These are phyloP conservation scores for Aspidoscelis tigris DNA, from an alignment of 2,113 vertebrate genomes.

Conservation along the genomic window DNA sequence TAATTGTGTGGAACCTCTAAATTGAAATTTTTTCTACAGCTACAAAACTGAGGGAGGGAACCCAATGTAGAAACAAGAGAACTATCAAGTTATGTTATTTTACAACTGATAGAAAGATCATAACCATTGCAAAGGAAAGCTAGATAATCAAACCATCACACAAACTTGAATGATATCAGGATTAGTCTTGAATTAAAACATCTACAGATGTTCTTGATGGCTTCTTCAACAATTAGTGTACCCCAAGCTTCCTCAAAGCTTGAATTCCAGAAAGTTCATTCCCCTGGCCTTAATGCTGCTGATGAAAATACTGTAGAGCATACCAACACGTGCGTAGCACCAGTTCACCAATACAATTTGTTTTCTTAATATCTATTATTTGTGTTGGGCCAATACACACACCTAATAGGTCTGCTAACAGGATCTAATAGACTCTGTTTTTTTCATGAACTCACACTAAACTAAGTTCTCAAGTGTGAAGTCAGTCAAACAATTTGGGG, in stretches of 20 bases:
- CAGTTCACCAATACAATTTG: background rate
- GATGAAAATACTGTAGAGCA: background rate
- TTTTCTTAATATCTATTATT: background rate
- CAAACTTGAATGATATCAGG: background rate
- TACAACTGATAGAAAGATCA: background rate
- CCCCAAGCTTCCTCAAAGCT: background rate
- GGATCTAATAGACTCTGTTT: background rate
- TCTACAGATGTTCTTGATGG: background rate
- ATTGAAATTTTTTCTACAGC: too few species aligned
- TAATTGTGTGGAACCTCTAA: too few species aligned
- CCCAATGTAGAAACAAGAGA: background rate
- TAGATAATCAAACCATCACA: background rate
- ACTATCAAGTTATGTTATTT: background rate
- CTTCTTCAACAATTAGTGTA: background rate
- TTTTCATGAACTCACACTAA: background rate
- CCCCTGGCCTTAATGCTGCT: background rate
- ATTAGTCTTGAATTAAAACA: too few species aligned
- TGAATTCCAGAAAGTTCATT: background rate
- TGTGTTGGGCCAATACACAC: background rate
- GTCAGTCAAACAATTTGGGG: background rate
- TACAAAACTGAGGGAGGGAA: too few species aligned
- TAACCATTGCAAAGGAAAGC: background rate
- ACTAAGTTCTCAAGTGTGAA: background rate
- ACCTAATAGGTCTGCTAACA: background rate
- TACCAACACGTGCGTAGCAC: background rate